Percentiles rank a stretch among this genome's conserved stretches.
Evolutionary conservation across 2,797 vertebrate species (phyloP).

Genomic region (Bradypus variegatus): DNA sequence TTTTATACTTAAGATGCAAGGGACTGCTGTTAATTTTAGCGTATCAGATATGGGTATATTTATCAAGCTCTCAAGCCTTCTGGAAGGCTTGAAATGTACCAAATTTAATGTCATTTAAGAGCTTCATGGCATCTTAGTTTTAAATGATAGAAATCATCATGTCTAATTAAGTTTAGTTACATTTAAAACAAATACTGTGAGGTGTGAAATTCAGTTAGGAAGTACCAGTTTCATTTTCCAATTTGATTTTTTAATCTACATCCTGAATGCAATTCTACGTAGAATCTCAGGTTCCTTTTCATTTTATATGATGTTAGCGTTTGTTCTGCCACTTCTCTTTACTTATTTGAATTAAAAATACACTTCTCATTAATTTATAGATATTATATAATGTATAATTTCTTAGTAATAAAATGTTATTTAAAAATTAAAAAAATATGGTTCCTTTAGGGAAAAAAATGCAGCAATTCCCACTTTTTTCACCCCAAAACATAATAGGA

Average conservation of each 20-base stretch:
- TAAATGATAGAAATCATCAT: not conserved
- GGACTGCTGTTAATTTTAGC: not conserved
- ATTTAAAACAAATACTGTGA: constrained; percentile 33
- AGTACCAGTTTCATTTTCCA: constrained; percentile 29
- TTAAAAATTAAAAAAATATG: constrained; percentile 61
- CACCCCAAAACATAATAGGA: not conserved
- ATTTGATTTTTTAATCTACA: constrained; percentile 33
- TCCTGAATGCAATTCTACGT: constrained; percentile 32
- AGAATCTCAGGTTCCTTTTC: constrained; percentile 43
- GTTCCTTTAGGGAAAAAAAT: constrained; percentile 34
- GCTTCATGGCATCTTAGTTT: constrained; percentile 8
- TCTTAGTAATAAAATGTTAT: constrained; percentile 55
- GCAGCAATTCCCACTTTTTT: not conserved
- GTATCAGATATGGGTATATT: constrained; percentile 24
- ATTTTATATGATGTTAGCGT: constrained; percentile 42
- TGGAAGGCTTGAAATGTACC: not conserved
- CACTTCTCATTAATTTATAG: constrained; percentile 9
- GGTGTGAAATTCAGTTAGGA: constrained; percentile 34
- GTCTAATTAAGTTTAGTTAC: not conserved
- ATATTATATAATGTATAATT: constrained; percentile 31
- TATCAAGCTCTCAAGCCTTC: constrained; percentile 22
- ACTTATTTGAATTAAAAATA: constrained; percentile 43
- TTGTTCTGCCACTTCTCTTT: constrained; percentile 23
- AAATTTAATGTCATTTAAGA: constrained; percentile 36
- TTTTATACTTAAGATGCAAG: not conserved